A percentile compares a stretch with the other conserved stretches of the same genome.
phyloP scores from a whole-genome alignment of 2,113 vertebrate species.

The Panurus biarmicus region DNA sequence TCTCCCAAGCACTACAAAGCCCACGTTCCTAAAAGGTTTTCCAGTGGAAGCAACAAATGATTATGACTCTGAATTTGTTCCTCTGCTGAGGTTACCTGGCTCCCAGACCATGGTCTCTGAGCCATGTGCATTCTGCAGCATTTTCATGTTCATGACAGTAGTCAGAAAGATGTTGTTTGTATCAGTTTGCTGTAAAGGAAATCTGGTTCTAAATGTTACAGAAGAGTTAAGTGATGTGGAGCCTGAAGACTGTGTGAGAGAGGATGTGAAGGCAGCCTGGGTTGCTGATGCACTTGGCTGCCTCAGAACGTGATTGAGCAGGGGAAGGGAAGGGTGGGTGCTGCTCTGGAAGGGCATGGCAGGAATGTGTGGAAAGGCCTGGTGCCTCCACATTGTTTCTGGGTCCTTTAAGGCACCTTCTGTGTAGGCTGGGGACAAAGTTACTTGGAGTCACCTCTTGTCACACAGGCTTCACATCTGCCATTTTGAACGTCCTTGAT shows the following conservation, averaged over 20 bases:
- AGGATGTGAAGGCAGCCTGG: background rate
- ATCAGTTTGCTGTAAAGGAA: background rate
- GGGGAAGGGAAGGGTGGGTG: background rate
- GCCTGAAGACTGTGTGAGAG: background rate
- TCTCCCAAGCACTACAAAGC: background rate
- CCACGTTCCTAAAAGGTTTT: background rate
- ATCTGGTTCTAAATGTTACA: background rate
- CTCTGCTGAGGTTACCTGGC: background rate
- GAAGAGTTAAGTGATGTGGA: background rate
- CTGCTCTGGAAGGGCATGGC: background rate
- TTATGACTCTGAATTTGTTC: background rate
- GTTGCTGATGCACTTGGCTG: background rate
- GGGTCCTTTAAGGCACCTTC: background rate
- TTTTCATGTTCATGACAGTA: background rate
- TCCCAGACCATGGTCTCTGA: background rate
- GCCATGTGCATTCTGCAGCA: background rate
- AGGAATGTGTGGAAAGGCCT: background rate
- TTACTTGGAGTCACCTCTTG: background rate
- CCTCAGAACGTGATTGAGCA: background rate
- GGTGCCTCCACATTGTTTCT: background rate
- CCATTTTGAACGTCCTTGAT: background rate
- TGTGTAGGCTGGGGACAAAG: background rate
- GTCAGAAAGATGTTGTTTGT: constrained; percentile 6
- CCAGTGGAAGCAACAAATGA: background rate
- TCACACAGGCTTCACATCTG: background rate